Percentiles rank a stretch among this genome's conserved stretches.
Evolutionary conservation across 2,797 vertebrate genomes (phyloP).

Genomic region (Myotis vivesi): DNA sequence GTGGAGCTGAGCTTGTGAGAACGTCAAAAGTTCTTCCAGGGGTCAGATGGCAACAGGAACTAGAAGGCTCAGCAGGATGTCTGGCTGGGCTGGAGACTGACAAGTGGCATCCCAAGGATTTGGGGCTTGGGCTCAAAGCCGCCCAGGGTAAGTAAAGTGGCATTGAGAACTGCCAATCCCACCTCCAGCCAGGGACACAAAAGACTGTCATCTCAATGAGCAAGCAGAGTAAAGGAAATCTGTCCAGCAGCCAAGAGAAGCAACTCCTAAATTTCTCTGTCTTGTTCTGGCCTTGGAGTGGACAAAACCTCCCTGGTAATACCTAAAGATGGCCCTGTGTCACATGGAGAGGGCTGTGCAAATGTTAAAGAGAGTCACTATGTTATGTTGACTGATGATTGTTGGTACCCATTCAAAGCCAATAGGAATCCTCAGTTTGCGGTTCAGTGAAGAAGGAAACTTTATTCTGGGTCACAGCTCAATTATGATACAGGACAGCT

Average conservation of each 20-base stretch:
- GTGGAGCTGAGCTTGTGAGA: neutral
- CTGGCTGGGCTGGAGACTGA: no score
- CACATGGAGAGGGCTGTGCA: neutral
- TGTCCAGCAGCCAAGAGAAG: neutral
- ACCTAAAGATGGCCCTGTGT: neutral
- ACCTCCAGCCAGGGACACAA: neutral
- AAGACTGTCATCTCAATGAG: neutral
- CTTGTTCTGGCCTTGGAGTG: neutral
- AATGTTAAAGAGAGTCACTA: neutral
- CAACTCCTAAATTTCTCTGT: neutral
- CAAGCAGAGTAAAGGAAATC: neutral
- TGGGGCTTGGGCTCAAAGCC: neutral
- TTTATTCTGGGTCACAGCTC: neutral
- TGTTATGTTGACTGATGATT: neutral
- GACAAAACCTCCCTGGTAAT: neutral
- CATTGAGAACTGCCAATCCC: neutral
- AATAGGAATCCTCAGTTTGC: neutral
- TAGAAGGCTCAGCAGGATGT: neutral
- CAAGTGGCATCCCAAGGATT: no score
- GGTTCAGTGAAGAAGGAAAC: neutral
- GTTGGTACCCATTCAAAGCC: neutral
- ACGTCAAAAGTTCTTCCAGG: neutral
- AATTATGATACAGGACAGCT: neutral
- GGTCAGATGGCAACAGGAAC: neutral
- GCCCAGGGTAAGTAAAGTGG: neutral